Evolutionary conservation across 2,888 invertebrate genomes (phyloP).

Genomic region (Phortica magna): DNA sequence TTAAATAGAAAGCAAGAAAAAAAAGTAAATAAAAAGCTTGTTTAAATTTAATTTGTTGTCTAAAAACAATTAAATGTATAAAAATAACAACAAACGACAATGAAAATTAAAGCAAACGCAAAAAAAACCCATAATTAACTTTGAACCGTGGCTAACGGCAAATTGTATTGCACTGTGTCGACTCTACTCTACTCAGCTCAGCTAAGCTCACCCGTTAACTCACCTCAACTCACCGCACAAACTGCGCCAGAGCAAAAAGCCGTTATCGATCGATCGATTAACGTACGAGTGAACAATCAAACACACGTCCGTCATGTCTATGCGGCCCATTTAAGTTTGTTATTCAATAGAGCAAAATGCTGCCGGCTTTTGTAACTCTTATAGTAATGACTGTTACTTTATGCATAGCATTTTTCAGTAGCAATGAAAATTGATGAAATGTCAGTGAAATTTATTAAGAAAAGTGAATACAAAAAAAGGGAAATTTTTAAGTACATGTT

Average conservation of each 20-base stretch:
- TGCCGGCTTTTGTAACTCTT: not conserved
- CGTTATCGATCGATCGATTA: conserved; percentile 21
- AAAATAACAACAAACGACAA: not conserved
- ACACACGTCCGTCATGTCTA: not conserved
- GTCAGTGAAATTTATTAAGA: not conserved
- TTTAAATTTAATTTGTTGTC: conserved; percentile 9
- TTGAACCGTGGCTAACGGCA: conserved; percentile 22
- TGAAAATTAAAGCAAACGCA: not conserved
- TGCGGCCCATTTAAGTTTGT: not conserved
- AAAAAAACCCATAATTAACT: conserved; percentile 9
- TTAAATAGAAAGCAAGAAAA: too few species aligned
- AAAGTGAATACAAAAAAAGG: not conserved
- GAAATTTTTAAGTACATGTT: too few species aligned
- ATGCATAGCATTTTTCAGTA: not conserved
- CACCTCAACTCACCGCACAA: too few species aligned
- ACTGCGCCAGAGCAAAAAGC: not conserved
- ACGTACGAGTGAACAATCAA: not conserved
- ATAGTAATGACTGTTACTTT: not conserved
- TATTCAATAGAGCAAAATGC: conserved; percentile 6
- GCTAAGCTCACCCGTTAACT: too few species aligned
- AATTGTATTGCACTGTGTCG: not conserved
- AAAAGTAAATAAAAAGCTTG: not conserved
- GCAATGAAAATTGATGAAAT: not conserved
- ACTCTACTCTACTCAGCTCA: not conserved
- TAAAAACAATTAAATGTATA: not conserved